Percentiles rank a stretch among this genome's conserved stretches.
Conservation (phyloP, 1,140 invertebrate genomes). For the Heliconius melpomene region DNA sequence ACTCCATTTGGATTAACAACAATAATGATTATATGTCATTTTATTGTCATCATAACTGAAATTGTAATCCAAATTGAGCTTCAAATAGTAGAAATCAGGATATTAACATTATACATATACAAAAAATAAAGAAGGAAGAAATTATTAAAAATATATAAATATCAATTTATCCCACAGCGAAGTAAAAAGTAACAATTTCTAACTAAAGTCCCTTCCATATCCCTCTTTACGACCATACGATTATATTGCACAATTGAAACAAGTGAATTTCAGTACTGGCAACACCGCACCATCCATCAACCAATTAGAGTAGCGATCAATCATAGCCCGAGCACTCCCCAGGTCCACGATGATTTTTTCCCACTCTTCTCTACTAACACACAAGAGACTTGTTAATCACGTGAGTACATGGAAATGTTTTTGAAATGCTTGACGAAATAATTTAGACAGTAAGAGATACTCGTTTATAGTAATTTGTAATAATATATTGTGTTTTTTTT, state of each 20-base stretch:
- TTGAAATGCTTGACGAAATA: not conserved
- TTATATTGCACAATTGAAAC: constrained; percentile 29
- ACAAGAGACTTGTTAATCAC: constrained; percentile 73
- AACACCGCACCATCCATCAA: constrained; percentile 81
- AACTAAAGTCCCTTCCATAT: not conserved
- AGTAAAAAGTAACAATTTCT: no score
- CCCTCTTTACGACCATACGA: not conserved
- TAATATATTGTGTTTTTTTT: no score
- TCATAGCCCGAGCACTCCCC: constrained; percentile 81
- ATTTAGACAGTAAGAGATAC: not conserved
- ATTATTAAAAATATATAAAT: no score
- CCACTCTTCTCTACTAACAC: constrained; percentile 59
- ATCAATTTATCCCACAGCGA: no score
- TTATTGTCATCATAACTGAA: no score
- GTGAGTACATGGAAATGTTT: constrained; percentile 31
- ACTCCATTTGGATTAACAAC: no score
- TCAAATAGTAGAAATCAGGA: no score
- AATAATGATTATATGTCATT: no score
- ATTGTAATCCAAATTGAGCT: no score
- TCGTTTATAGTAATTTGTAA: not conserved
- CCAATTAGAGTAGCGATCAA: constrained; percentile 84
- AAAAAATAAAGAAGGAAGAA: no score
- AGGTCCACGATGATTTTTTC: constrained; percentile 72
- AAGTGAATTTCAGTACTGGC: constrained; percentile 27
- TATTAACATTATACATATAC: no score